phyloP scores from a whole-genome alignment of 2,113 vertebrate genomes.

The Chaetodon trifascialis region DNA sequence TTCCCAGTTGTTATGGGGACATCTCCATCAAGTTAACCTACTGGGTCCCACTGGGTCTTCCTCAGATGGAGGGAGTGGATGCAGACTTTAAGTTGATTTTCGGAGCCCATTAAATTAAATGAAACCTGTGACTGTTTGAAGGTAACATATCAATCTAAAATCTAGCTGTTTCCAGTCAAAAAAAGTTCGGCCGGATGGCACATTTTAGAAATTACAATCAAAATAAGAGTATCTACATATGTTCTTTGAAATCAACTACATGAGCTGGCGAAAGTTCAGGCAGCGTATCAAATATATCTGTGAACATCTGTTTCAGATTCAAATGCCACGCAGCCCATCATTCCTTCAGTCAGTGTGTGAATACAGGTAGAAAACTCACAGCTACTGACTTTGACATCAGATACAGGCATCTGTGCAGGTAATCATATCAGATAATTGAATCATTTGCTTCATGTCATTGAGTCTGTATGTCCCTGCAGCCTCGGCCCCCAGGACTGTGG shows the following conservation, averaged over 20 bases:
- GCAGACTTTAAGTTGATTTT: too few species aligned
- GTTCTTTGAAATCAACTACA: neutral
- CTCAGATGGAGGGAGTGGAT: too few species aligned
- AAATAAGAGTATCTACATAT: too few species aligned
- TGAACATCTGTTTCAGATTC: neutral
- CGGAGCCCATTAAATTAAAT: too few species aligned
- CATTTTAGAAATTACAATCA: too few species aligned
- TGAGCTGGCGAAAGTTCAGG: neutral
- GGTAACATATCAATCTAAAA: too few species aligned
- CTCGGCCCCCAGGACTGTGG: neutral
- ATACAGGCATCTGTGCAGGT: neutral
- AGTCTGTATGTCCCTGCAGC: neutral
- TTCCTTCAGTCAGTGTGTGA: neutral
- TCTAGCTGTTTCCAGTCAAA: too few species aligned
- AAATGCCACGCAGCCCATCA: neutral
- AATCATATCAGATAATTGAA: constrained; percentile 71
- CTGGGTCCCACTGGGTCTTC: too few species aligned
- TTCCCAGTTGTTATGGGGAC: too few species aligned
- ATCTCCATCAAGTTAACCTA: too few species aligned
- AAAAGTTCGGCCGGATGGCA: too few species aligned
- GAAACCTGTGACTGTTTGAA: too few species aligned
- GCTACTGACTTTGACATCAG: neutral
- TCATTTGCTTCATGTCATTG: constrained; percentile 40
- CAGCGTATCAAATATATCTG: neutral
- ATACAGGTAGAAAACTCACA: neutral